Percentiles rank a stretch among this genome's conserved stretches.
phyloP scores from a whole-genome alignment of 53 echinoderm and acorn worm genomes.

The Stichopus horrens region DNA sequence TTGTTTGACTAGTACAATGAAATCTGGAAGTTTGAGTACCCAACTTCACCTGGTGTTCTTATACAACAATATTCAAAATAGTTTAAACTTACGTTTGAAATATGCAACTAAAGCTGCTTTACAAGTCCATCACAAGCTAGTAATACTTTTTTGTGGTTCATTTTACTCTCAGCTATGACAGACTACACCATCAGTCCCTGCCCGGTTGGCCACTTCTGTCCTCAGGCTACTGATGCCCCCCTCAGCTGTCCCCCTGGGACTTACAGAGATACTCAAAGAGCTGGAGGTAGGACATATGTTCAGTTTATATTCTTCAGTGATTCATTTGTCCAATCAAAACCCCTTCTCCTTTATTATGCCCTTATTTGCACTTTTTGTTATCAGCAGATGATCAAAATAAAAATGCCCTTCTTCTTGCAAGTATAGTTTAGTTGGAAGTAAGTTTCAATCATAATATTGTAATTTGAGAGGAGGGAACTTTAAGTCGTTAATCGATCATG shows the following conservation, averaged over 20 bases:
- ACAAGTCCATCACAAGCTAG: too few species aligned
- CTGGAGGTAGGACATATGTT: conserved; percentile 44
- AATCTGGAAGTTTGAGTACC: too few species aligned
- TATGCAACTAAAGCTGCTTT: too few species aligned
- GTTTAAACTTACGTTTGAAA: too few species aligned
- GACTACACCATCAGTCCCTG: conserved; percentile 54
- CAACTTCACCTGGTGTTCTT: too few species aligned
- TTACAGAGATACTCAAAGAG: conserved; percentile 53
- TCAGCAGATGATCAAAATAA: background rate
- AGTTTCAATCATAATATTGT: background rate
- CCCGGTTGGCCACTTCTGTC: conserved; percentile 63
- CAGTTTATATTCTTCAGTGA: background rate
- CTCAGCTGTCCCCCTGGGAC: conserved; percentile 58
- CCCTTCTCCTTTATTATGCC: too few species aligned
- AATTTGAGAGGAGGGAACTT: too few species aligned
- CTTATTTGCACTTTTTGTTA: background rate
- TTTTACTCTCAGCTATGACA: conserved; percentile 48
- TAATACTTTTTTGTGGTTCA: background rate
- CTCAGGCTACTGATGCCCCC: conserved; percentile 49
- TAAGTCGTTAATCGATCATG: too few species aligned
- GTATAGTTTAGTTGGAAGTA: background rate
- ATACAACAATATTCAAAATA: too few species aligned
- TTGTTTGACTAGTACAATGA: too few species aligned
- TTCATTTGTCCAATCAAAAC: background rate
- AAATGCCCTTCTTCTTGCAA: background rate